These are phyloP conservation scores for Bambusicola thoracicus DNA, from an alignment of 2,113 vertebrate genomes.

Conservation along the genomic window DNA sequence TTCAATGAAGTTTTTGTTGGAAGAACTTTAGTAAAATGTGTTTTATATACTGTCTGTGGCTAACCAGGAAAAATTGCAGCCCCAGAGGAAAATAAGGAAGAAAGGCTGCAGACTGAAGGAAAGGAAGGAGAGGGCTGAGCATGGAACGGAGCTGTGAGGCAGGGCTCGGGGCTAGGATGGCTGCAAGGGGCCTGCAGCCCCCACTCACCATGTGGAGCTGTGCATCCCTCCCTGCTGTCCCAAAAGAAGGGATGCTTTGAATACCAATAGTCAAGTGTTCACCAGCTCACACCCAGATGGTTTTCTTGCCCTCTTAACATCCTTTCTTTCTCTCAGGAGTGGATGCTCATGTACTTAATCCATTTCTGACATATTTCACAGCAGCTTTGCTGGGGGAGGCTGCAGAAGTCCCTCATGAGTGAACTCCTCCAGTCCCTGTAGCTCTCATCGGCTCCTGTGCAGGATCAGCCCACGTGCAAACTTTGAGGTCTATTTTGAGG, in stretches of 20 bases:
- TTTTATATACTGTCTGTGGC: slow-evolving; percentile 78
- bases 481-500: background rate
- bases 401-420: rapidly evolving
- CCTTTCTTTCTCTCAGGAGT: rapidly evolving
- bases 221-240: background rate
- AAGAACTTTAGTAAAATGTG: slow-evolving; percentile 73
- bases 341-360: background rate
- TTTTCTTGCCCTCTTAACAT: background rate
- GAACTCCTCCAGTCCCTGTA: background rate
- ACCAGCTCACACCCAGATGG: rapidly evolving
- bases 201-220: rapidly evolving
- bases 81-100: slow-evolving; percentile 72
- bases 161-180: background rate
- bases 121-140: slow-evolving; percentile 59
- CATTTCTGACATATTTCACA: background rate
- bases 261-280: background rate
- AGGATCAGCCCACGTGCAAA: background rate
- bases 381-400: background rate
- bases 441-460: rapidly evolving
- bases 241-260: background rate
- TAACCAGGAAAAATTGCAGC: slow-evolving; percentile 60
- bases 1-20: slow-evolving; percentile 78
- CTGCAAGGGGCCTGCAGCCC: background rate
- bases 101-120: slow-evolving; percentile 43
- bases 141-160: slow-evolving; percentile 40